phyloP scores from a whole-genome alignment of 2,797 vertebrate species.

The Eidolon dupreanum region DNA sequence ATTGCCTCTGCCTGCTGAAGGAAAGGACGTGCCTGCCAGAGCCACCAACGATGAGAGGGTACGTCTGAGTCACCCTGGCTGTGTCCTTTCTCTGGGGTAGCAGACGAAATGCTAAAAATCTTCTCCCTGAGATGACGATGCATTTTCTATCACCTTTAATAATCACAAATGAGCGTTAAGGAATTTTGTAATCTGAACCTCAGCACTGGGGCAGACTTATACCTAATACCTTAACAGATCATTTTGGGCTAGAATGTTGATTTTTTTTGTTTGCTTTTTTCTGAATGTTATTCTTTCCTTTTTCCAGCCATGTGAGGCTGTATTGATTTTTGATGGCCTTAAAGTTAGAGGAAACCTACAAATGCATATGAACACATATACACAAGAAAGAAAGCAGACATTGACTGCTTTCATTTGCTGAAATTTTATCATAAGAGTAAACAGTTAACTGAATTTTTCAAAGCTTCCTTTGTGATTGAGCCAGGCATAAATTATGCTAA shows the following conservation, averaged over 20 bases:
- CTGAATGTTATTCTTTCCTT: not conserved
- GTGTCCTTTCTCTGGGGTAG: not conserved
- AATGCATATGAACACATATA: not conserved
- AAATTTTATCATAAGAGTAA: not conserved
- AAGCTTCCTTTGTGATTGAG: constrained; percentile 64
- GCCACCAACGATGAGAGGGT: constrained; percentile 96
- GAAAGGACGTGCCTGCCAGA: constrained; percentile 91
- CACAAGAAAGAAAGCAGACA: not conserved
- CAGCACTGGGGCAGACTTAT: not conserved
- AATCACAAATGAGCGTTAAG: not conserved
- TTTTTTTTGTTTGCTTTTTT: not conserved
- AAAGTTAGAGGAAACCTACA: not conserved
- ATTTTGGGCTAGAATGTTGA: not conserved
- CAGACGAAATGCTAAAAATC: not conserved
- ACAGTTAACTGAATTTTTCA: constrained; percentile 54
- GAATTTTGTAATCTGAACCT: not conserved
- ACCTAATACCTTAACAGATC: not conserved
- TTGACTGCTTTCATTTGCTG: not conserved
- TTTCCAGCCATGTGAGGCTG: not conserved
- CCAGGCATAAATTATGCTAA: not conserved
- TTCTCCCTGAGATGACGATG: not conserved
- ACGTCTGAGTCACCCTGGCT: constrained; percentile 66
- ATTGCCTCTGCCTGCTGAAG: constrained; percentile 90
- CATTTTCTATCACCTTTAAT: not conserved
- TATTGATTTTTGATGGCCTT: not conserved